These are phyloP conservation scores for Bergia sp. DNA, from an alignment of 92 coral and sea anemone species.

Conservation along the genomic window DNA sequence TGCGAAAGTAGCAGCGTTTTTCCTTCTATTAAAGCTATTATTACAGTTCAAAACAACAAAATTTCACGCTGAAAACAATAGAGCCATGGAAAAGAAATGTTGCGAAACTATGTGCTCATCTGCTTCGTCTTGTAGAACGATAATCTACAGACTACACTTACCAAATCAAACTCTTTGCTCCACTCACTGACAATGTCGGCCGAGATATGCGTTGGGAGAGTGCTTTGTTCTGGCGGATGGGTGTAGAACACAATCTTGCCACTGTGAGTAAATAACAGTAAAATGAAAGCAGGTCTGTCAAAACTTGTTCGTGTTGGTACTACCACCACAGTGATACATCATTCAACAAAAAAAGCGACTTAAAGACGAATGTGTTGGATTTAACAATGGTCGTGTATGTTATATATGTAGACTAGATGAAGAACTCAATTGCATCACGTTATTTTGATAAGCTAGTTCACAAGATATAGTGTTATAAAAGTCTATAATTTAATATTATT, in stretches of 20 bases:
- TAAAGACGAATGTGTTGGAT: too few relatives aligned
- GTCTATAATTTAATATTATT: too few relatives aligned
- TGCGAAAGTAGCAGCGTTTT: not conserved
- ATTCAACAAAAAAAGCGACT: too few relatives aligned
- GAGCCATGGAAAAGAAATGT: not conserved
- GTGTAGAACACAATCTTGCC: constrained; percentile 96
- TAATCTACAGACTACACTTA: constrained; percentile 44
- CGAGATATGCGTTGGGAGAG: constrained; percentile 86
- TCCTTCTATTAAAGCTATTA: not conserved
- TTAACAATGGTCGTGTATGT: too few relatives aligned
- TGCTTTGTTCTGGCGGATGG: constrained; percentile 95
- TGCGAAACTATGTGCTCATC: not conserved
- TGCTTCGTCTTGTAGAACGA: not conserved
- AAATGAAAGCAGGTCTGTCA: not conserved
- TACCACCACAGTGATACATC: too few relatives aligned
- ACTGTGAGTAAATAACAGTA: constrained; percentile 46
- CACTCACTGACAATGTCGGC: constrained; percentile 94
- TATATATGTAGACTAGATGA: too few relatives aligned
- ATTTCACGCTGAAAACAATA: not conserved
- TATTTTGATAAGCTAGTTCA: too few relatives aligned
- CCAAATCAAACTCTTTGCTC: constrained; percentile 95
- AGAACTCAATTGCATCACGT: too few relatives aligned
- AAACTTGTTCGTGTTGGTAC: too few relatives aligned
- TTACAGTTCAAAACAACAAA: not conserved
- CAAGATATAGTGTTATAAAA: too few relatives aligned